These are phyloP conservation scores for Crotalus tigris DNA, from an alignment of 2,113 vertebrate genomes.

Conservation along the genomic window DNA sequence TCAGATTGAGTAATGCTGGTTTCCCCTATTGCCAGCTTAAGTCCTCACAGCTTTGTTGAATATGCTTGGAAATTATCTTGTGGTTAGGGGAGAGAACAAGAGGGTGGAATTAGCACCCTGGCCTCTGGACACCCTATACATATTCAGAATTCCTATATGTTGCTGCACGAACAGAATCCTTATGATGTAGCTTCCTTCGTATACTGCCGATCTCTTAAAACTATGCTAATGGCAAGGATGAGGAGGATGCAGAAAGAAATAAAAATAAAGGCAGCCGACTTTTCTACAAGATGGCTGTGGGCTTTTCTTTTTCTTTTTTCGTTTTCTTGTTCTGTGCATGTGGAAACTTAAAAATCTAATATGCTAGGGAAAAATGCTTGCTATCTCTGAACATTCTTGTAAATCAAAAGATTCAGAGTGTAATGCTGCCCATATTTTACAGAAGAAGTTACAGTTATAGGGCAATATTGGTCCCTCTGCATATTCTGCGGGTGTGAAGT, in stretches of 20 bases:
- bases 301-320: background rate
- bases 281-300: background rate
- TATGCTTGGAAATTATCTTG: background rate
- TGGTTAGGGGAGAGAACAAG: background rate
- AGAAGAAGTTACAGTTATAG: slow-evolving; percentile 30
- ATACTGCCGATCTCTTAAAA: background rate
- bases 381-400: slow-evolving; percentile 22
- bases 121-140: background rate
- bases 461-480: slow-evolving; percentile 32
- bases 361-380: slow-evolving; percentile 10
- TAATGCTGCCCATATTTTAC: background rate
- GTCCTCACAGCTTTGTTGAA: background rate
- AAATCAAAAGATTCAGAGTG: slow-evolving; percentile 23
- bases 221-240: background rate
- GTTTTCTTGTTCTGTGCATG: slow-evolving; percentile 28
- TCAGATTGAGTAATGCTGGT: background rate
- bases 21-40: background rate
- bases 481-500: slow-evolving; percentile 31
- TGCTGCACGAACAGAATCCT: background rate
- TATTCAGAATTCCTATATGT: background rate
- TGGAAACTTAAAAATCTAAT: background rate
- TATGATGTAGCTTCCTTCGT: background rate
- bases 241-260: background rate
- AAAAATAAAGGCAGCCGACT: background rate
- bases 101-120: background rate